Conservation (phyloP, 2,113 vertebrate species). For the Myrmecophaga tridactyla region DNA sequence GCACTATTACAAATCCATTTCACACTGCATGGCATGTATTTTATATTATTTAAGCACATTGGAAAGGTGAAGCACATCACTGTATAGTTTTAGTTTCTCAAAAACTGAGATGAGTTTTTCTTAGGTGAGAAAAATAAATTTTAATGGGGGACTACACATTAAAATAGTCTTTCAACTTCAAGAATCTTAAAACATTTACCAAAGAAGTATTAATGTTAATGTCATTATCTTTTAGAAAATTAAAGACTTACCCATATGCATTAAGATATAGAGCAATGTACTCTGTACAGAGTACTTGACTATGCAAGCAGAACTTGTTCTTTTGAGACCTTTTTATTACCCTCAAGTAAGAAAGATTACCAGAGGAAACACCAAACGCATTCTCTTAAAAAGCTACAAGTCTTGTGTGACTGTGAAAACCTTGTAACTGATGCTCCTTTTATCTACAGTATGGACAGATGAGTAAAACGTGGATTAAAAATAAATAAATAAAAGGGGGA, state of each 20-base stretch:
- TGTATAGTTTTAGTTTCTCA: background rate
- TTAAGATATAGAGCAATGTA: background rate
- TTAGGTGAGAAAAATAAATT: slow-evolving; percentile 14
- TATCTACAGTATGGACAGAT: too few species aligned
- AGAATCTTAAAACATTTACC: background rate
- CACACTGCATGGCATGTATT: background rate
- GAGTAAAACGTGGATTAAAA: too few species aligned
- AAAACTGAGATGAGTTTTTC: slow-evolving; percentile 38
- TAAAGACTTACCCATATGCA: background rate
- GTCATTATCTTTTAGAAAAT: slow-evolving; percentile 26
- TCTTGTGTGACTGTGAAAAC: too few species aligned
- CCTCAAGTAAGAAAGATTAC: background rate
- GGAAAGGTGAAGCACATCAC: background rate
- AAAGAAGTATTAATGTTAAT: slow-evolving; percentile 27
- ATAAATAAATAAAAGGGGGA: too few species aligned
- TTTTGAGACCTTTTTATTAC: background rate
- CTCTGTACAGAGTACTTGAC: background rate
- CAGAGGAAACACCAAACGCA: background rate
- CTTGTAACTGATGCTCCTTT: too few species aligned
- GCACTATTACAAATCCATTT: background rate
- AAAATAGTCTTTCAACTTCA: background rate
- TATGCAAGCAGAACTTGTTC: background rate
- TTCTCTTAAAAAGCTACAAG: too few species aligned
- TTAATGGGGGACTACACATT: background rate
- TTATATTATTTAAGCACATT: background rate